A percentile compares a stretch with the other conserved stretches of the same genome.
Evolutionary conservation across 2,888 invertebrate species (phyloP).

Genomic region (Acronicta aceris): DNA sequence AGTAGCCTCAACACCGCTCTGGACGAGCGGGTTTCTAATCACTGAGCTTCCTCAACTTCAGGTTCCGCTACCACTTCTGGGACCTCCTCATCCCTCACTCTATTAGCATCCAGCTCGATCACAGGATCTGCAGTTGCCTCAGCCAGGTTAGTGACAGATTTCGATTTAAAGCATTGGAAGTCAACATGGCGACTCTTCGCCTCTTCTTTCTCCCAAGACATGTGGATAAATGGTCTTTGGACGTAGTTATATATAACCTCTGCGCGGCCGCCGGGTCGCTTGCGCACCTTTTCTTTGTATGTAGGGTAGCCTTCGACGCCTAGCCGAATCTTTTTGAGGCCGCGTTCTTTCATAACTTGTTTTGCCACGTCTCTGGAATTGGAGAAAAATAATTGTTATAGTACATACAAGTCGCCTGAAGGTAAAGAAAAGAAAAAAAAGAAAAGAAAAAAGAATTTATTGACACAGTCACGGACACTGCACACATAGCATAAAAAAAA

Average conservation of each 20-base stretch:
- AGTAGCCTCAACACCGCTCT: conserved; percentile 59
- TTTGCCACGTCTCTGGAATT: conserved; percentile 97
- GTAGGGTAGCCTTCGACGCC: conserved; percentile 99
- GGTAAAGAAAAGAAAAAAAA: too few species aligned
- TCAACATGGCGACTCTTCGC: conserved; percentile 99
- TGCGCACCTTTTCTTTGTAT: conserved; percentile 99
- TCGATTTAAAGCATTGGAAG: conserved; percentile 99
- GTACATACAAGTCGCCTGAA: too few species aligned
- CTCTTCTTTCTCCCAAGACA: conserved; percentile 99
- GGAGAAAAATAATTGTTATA: background rate
- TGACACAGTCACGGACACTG: too few species aligned
- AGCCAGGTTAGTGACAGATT: conserved; percentile 98
- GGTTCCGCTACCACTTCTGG: conserved; percentile 64
- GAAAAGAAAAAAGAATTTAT: too few species aligned
- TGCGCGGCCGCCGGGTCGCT: conserved; percentile 97
- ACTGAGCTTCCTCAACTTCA: conserved; percentile 56
- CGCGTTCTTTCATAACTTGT: conserved; percentile 99
- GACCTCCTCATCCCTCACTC: conserved; percentile 74
- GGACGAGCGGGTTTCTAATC: conserved; percentile 57
- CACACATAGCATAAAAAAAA: too few species aligned
- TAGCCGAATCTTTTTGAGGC: conserved; percentile 98
- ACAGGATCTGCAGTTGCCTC: conserved; percentile 98
- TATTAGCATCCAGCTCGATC: conserved; percentile 89
- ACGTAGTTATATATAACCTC: conserved; percentile 99
- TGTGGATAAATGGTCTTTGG: conserved; percentile 99